phyloP scores from a whole-genome alignment of 2,888 invertebrate genomes.

The Cephus rjabovi region DNA sequence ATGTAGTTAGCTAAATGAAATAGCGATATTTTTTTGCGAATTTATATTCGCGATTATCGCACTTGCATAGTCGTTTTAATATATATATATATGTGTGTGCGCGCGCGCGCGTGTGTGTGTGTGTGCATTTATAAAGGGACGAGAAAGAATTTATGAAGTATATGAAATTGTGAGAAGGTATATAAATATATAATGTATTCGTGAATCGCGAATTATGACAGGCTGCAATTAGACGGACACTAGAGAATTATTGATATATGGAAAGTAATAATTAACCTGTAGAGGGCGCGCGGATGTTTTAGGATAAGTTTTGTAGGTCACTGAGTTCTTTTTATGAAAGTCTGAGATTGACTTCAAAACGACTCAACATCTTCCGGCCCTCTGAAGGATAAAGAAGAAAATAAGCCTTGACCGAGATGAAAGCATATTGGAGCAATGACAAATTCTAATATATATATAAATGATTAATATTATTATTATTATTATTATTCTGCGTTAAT shows the following conservation, averaged over 20 bases:
- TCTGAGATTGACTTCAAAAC: no score
- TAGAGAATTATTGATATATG: no score
- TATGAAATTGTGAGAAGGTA: no score
- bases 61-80: constrained; percentile 10
- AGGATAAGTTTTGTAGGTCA: background rate
- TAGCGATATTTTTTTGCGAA: constrained; percentile 9
- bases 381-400: background rate
- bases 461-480: background rate
- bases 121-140: background rate
- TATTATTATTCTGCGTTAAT: no score
- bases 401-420: constrained; percentile 4
- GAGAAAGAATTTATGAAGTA: no score
- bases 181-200: no score
- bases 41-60: constrained; percentile 11
- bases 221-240: no score
- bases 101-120: background rate
- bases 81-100: background rate
- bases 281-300: no score
- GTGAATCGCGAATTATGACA: no score
- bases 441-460: constrained; percentile 1
- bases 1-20: constrained; percentile 25
- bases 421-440: background rate
- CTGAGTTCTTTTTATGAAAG: no score
- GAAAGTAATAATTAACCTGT: no score
- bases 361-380: no score